Evolutionary conservation across 2,888 invertebrate genomes (phyloP).

Genomic region (Thelaira solivaga): DNA sequence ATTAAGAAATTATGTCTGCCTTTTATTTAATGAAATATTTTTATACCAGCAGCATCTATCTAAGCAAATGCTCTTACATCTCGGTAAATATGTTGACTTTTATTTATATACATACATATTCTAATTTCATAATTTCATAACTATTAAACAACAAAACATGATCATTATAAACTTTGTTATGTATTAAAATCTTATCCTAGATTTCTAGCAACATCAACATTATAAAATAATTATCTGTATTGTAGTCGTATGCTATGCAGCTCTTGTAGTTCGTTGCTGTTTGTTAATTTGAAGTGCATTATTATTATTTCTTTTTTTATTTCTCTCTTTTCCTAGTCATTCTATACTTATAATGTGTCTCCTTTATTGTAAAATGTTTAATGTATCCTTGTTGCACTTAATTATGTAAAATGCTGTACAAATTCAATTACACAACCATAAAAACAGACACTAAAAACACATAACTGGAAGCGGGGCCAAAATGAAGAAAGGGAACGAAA

Average conservation of each 20-base stretch:
- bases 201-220: conserved; percentile 17
- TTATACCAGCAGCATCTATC: neutral
- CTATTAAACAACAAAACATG: conserved; percentile 3
- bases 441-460: conserved; percentile 49
- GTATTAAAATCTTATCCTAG: conserved; percentile 38
- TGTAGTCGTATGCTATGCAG: too few species aligned
- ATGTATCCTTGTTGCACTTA: conserved; percentile 60
- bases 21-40: too few species aligned
- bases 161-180: neutral
- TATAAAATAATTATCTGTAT: conserved; percentile 41
- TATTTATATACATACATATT: too few species aligned
- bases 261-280: conserved; percentile 23
- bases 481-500: neutral
- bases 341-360: conserved; percentile 12
- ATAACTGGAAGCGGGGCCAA: conserved; percentile 23
- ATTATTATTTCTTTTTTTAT: neutral
- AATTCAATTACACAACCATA: conserved; percentile 60
- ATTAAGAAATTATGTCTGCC: too few species aligned
- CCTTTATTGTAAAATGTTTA: conserved; percentile 40
- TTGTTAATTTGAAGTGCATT: conserved; percentile 12
- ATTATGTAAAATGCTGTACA: conserved; percentile 60
- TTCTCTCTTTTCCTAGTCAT: neutral
- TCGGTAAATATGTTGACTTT: neutral
- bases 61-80: too few species aligned
- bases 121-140: neutral